A percentile compares a stretch with the other conserved stretches of the same genome.
These are phyloP conservation scores for Neosilurus hyrtlii DNA, from an alignment of 2,797 vertebrate species.

Conservation along the genomic window DNA sequence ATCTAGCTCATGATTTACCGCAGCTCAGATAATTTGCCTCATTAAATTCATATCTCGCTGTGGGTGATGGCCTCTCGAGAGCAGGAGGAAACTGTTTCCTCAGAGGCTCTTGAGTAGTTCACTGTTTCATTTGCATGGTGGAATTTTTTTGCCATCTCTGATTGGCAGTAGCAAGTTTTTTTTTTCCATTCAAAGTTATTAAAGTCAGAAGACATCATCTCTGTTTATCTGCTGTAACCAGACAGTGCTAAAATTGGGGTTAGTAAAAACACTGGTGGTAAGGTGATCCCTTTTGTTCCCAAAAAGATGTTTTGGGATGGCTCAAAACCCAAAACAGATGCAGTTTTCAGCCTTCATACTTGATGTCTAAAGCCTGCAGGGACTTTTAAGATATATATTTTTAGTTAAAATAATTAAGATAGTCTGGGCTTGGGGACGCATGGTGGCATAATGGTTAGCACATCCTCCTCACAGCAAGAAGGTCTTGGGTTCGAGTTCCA, in stretches of 20 bases:
- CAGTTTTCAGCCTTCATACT: not conserved
- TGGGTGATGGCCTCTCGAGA: constrained; percentile 43
- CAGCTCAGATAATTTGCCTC: constrained; percentile 55
- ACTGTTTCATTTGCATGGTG: constrained; percentile 27
- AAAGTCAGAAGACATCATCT: not conserved
- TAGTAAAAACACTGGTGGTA: not conserved
- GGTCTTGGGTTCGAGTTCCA: no score
- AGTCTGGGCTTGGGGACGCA: not conserved
- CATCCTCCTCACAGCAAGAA: no score
- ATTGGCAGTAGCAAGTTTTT: not conserved
- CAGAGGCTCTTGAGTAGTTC: constrained; percentile 27
- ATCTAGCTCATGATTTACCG: constrained; percentile 48
- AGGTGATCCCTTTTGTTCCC: not conserved
- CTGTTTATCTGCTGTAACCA: not conserved
- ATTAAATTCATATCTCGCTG: constrained; percentile 60
- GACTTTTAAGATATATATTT: not conserved
- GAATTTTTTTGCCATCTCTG: constrained; percentile 6
- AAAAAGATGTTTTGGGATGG: not conserved
- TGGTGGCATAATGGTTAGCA: no score
- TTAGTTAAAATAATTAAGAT: not conserved
- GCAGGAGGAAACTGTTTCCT: constrained; percentile 32
- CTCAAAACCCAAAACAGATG: not conserved
- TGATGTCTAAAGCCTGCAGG: not conserved
- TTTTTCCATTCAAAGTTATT: no score
- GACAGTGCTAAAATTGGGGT: no score